Conservation (phyloP, 2,113 vertebrate genomes). For the Strix aluco region DNA sequence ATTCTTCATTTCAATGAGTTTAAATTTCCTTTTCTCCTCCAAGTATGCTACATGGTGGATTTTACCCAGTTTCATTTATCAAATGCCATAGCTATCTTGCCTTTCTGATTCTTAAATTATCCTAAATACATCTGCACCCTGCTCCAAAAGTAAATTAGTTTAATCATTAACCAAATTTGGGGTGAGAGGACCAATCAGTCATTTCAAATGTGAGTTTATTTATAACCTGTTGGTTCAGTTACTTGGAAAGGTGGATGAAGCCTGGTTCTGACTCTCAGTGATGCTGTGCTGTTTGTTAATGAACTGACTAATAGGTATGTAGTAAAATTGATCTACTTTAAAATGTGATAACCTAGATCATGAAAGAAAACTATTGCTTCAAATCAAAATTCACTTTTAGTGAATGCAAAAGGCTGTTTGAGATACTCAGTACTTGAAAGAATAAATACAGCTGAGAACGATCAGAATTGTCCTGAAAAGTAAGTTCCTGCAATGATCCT, state of each 20-base stretch:
- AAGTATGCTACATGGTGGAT: background rate
- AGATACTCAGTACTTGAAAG: background rate
- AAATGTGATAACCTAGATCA: background rate
- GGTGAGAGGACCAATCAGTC: background rate
- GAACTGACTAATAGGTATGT: background rate
- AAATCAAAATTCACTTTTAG: background rate
- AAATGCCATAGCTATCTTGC: background rate
- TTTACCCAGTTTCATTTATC: background rate
- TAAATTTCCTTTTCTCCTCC: background rate
- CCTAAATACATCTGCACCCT: background rate
- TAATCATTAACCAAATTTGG: background rate
- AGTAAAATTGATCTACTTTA: background rate
- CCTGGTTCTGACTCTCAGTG: background rate
- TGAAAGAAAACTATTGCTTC: background rate
- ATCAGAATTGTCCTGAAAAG: background rate
- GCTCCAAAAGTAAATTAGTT: background rate
- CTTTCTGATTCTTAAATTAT: background rate
- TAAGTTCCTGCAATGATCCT: background rate
- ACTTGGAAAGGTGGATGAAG: background rate
- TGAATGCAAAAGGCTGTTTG: background rate
- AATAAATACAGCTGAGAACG: background rate
- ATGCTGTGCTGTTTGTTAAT: background rate
- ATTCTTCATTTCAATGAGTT: background rate
- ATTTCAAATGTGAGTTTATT: background rate
- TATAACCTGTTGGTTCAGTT: background rate